Base-by-base conservation (phyloP, 1,140 invertebrate species). In the Caerostris extrusa region DNA sequence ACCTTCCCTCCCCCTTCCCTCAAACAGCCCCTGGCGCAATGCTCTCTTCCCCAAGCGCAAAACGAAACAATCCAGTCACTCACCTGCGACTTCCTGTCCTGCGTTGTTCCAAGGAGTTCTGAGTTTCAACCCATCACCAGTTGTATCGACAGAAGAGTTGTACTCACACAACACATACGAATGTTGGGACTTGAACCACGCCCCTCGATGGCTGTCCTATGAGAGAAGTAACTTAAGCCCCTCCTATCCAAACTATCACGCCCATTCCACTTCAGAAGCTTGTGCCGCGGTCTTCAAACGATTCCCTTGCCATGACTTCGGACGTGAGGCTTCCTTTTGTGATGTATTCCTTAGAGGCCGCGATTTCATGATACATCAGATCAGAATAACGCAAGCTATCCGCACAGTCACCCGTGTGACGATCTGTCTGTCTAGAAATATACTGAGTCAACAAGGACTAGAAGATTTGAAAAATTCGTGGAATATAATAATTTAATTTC, bases 221-320 rank as follows among this genome's bases (percentile, higher is more conserved):
- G 55, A 71, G 82, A 93, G 83, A 87, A 93, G 91, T 93, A 71
- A 60, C 34, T 83, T 69, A 50, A 58, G 61, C 82, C 64, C 82
- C 83, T 17, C 91, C 91, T 58, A 81, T 58, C 5, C 12, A 83
- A 56, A 50, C 55, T 2, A 34, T 57, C 77, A 71, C 77, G 60
- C 57, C 82, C 83, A 83, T 71, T 53, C n/a, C 83, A 19, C 83
- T 93, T 93, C 61, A 60, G 34, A 87, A 57, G 56, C 82, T 53
- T 19, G 77, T 86, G 50, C 91, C 91, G 91, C 91, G 91, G 91
- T 55, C 91, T 93, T 93, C 83, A 86, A 93, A 92, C 56, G 77
- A 58, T 60, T 81, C 53, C 64, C 56, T 55, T 17, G 60, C 55
- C 64, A 50, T 12, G 17, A 71, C 81, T 69, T 64, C n/a, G 91